These are phyloP conservation scores for Ptychoptera contaminata DNA, from an alignment of 2,888 invertebrate species.

Conservation along the genomic window DNA sequence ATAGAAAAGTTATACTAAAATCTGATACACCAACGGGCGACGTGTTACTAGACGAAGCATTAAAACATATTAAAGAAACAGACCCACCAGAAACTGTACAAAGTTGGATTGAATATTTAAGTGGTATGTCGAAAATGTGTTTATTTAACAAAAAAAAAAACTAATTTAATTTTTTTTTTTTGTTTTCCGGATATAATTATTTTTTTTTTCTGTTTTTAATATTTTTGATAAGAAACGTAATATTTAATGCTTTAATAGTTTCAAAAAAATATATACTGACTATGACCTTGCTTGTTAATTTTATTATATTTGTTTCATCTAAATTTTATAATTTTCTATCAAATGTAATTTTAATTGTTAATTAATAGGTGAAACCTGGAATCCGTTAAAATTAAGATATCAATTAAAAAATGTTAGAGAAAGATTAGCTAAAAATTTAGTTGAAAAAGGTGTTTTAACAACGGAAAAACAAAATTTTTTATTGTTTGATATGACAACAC, in stretches of 20 bases:
- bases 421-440: conserved; percentile 95
- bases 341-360: conserved; percentile 13
- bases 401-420: conserved; percentile 98
- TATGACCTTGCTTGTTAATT: background rate
- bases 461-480: conserved; percentile 99
- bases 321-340: conserved; percentile 1
- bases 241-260: background rate
- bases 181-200: too few species aligned
- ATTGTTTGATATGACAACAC: conserved; percentile 99
- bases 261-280: background rate
- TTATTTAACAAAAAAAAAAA: background rate
- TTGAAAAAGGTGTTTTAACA: conserved; percentile 96
- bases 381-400: conserved; percentile 93
- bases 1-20: conserved; percentile 59
- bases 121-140: conserved; percentile 46
- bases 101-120: conserved; percentile 98
- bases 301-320: background rate
- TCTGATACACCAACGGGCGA: conserved; percentile 93
- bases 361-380: conserved; percentile 91
- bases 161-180: too few species aligned
- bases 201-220: too few species aligned
- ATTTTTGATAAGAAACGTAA: background rate
- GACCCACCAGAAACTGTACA: conserved; percentile 94
- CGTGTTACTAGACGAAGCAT: conserved; percentile 83
- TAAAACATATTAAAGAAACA: conserved; percentile 97